Evolutionary conservation across 2,797 vertebrate species (phyloP).

Genomic region (Falco rusticolus): DNA sequence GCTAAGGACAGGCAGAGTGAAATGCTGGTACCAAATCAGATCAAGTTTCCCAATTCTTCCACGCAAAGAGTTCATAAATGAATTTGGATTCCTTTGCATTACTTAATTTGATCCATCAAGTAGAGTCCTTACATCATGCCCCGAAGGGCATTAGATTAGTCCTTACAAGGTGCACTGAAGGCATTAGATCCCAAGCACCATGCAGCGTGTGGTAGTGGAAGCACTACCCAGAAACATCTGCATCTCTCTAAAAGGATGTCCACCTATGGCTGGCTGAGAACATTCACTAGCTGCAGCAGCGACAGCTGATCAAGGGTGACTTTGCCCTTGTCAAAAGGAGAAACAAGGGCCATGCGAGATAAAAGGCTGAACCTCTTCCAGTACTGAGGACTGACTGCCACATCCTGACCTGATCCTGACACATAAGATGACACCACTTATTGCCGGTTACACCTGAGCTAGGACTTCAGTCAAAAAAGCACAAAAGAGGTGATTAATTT

Average conservation of each 20-base stretch:
- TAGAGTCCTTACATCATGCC: background rate
- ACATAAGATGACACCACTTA: background rate
- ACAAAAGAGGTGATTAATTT: background rate
- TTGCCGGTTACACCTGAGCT: background rate
- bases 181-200: background rate
- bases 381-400: background rate
- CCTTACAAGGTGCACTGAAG: background rate
- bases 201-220: background rate
- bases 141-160: background rate
- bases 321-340: background rate
- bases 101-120: background rate
- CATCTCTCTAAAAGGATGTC: background rate
- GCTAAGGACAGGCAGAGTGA: background rate
- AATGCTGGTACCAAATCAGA: background rate
- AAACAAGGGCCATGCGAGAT: fast-evolving
- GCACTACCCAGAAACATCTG: background rate
- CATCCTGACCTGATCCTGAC: background rate
- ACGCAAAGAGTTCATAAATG: background rate
- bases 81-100: background rate
- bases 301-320: background rate
- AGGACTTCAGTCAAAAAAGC: background rate
- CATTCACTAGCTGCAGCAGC: background rate
- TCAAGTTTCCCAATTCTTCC: background rate
- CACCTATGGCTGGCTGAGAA: background rate
- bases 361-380: background rate